Conservation (phyloP, 64 coral and sea anemone species). For the Montipora sp. region DNA sequence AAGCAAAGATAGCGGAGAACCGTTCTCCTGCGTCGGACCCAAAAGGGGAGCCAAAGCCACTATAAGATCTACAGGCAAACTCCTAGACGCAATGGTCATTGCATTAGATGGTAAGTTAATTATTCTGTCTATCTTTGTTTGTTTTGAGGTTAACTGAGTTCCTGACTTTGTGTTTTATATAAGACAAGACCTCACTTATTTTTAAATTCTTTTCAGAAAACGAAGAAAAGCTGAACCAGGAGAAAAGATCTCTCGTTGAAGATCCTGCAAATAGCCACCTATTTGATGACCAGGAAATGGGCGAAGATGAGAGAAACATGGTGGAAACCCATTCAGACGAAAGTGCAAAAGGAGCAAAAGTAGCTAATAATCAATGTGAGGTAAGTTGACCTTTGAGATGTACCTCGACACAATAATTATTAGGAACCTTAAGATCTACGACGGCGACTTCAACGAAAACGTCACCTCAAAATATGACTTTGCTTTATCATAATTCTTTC, state of each 20-base stretch:
- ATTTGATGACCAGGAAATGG: background rate
- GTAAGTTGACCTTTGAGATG: background rate
- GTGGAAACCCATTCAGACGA: background rate
- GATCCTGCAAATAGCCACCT: background rate
- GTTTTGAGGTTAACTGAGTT: background rate
- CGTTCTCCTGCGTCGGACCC: no score
- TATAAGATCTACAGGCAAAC: no score
- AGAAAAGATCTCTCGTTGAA: background rate
- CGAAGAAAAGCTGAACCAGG: slow-evolving; percentile 1
- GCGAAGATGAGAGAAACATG: background rate
- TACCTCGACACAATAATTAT: background rate
- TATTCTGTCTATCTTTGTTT: background rate
- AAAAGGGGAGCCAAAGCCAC: no score
- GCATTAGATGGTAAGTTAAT: background rate
- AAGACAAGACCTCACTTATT: background rate
- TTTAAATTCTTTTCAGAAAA: background rate
- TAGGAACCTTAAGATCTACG: no score
- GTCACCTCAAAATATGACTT: background rate
- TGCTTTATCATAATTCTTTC: no score
- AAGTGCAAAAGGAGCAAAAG: slow-evolving; percentile 11
- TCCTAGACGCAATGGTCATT: no score
- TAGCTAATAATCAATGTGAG: background rate
- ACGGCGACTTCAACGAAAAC: no score
- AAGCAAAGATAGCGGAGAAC: slow-evolving; percentile 1
- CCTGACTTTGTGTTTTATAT: background rate